phyloP scores from a whole-genome alignment of 2,888 invertebrate species.

The Lissocephala sabroskyi region DNA sequence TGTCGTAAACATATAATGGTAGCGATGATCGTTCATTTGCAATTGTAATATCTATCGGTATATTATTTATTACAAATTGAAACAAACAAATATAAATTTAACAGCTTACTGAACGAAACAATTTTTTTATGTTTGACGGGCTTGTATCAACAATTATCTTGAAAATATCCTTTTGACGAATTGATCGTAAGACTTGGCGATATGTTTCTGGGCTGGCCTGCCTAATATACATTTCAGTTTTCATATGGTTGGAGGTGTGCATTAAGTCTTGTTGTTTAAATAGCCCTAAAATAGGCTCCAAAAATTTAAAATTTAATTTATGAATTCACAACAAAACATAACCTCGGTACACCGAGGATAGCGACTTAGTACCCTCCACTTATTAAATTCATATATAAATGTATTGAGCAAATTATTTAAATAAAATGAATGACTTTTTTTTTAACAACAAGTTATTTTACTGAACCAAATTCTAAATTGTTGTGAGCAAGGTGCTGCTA shows the following conservation, averaged over 20 bases:
- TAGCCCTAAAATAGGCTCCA: conserved; percentile 75
- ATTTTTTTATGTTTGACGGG: conserved; percentile 83
- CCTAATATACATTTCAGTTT: conserved; percentile 84
- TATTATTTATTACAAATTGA: background rate
- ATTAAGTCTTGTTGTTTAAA: conserved; percentile 89
- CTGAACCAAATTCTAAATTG: too few species aligned
- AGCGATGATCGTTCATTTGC: conserved; percentile 96
- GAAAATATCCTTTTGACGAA: conserved; percentile 88
- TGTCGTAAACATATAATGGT: conserved; percentile 96
- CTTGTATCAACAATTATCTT: conserved; percentile 92
- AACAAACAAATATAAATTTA: background rate
- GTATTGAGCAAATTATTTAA: too few species aligned
- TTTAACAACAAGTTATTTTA: too few species aligned
- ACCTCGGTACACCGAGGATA: too few species aligned
- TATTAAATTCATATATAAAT: too few species aligned
- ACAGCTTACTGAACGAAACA: conserved; percentile 87
- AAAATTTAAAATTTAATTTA: background rate
- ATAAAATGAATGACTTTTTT: too few species aligned
- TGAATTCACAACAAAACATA: too few species aligned
- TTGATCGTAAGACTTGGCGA: conserved; percentile 77
- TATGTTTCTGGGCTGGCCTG: conserved; percentile 81
- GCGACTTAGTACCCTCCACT: too few species aligned
- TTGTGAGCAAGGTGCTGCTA: too few species aligned
- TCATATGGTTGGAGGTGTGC: conserved; percentile 75
- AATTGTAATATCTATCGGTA: conserved; percentile 85